These are phyloP conservation scores for Microtus richardsoni DNA, from an alignment of 2,113 vertebrate species.

Conservation along the genomic window DNA sequence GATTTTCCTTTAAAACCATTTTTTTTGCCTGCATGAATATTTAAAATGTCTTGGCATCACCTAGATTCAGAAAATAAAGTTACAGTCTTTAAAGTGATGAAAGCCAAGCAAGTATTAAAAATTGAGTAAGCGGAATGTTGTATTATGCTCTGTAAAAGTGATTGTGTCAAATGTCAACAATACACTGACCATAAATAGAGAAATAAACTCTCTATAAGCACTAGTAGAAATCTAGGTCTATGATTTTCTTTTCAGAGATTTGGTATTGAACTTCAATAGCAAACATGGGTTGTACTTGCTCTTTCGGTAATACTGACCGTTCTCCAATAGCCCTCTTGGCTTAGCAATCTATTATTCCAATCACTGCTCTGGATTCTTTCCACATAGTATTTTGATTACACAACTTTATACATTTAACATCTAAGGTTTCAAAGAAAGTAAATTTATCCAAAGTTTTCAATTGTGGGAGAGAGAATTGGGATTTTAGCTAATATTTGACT, in stretches of 20 bases:
- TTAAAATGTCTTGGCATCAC: neutral
- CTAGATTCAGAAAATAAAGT: neutral
- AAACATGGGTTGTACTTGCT: neutral
- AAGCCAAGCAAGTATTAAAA: neutral
- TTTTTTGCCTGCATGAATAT: conserved; percentile 9
- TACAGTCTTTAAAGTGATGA: neutral
- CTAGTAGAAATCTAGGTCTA: neutral
- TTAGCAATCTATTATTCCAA: neutral
- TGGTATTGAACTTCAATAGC: neutral
- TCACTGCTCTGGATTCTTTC: neutral
- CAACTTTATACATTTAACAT: neutral
- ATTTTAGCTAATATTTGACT: neutral
- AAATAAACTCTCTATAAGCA: neutral
- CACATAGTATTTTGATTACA: neutral
- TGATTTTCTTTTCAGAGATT: neutral
- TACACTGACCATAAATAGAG: neutral
- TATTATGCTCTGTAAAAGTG: conserved; percentile 1
- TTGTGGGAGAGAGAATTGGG: neutral
- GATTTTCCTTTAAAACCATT: neutral
- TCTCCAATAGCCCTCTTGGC: neutral
- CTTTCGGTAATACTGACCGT: neutral
- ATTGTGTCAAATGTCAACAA: neutral
- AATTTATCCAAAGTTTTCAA: neutral
- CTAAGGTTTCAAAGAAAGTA: conserved; percentile 13
- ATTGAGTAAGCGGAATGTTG: neutral